Evolutionary conservation across 1,140 invertebrate species (phyloP), one percentile per base, ranked within the genome.

Genomic region (Drosophila yakuba): DNA sequence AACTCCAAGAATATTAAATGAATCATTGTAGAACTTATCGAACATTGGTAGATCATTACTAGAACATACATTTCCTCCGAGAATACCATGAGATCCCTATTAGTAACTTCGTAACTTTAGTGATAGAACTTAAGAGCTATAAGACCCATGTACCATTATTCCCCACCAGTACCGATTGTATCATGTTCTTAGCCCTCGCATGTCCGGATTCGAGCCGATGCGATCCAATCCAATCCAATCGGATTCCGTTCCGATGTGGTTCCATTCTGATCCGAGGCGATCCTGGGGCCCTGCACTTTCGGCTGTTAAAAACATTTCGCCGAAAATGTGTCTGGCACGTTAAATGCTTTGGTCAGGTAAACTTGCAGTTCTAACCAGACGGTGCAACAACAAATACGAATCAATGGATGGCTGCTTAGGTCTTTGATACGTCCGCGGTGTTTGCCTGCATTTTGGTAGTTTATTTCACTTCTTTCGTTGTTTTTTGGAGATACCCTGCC

Each of bases 311-410:
- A 85, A 85, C 73, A 80, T 85, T 89, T 89, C 84, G 84, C 84
- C 84, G 84, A 89, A 88, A 89, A 89, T 89, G 84, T 89, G 84
- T 88, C 84, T 88, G 84, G 84, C 84, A 88, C 84, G 85, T 89
- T 89, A 89, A 89, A 89, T 90, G 84, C 54, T 79, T 78, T 73
- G 69, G 69, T 57, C 78, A 81, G 82, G 85, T 78, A 84, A 88
- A 67, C 75, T 76, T 88, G 83, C 83, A 88, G 83, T 88, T 88
- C 84, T 88, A 89, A 88, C 84, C 84, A 88, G 84, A 88, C 84
- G 68, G 72, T 86, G 82, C 84, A 88, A 75, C 80, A 82, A 78
- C 80, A 71, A 83, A 82, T 88, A 74, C 79, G 69, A 78, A 83
- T 89, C 84, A 89, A 89, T 89, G 83, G 84, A 14, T 66, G 61